Conservation (phyloP, 2,797 vertebrate genomes). For the Phataginus tetradactyla region DNA sequence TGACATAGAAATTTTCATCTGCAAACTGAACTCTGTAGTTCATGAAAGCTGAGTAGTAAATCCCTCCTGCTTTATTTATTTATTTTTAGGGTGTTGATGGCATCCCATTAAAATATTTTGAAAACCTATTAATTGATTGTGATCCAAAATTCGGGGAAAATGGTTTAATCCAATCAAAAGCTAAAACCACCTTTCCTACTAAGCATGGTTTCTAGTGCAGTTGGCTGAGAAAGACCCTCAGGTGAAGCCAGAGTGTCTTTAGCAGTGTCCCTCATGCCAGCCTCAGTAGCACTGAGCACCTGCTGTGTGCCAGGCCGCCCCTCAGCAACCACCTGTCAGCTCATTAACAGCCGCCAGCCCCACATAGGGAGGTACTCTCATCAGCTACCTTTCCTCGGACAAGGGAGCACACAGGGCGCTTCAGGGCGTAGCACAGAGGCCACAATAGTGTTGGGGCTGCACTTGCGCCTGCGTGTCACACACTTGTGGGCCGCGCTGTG, state of each 20-base stretch:
- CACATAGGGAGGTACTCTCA: rapidly evolving
- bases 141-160: background rate
- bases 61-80: background rate
- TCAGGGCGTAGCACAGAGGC: too few relatives aligned
- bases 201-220: too few relatives aligned
- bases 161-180: too few relatives aligned
- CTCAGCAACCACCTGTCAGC: background rate
- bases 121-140: background rate
- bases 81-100: background rate
- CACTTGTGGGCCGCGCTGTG: rapidly evolving
- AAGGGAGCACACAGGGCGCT: too few relatives aligned
- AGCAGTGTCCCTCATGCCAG: rapidly evolving
- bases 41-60: background rate
- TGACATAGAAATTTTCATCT: background rate
- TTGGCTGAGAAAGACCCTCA: background rate
- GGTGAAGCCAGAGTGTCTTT: background rate
- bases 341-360: background rate
- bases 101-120: background rate
- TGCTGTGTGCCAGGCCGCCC: rapidly evolving
- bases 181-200: background rate
- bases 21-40: background rate
- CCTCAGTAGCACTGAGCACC: background rate
- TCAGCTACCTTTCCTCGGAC: too few relatives aligned
- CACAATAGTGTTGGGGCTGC: rapidly evolving
- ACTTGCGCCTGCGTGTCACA: too few relatives aligned